phyloP scores from a whole-genome alignment of 2,113 vertebrate species.

The Prunella himalayana region DNA sequence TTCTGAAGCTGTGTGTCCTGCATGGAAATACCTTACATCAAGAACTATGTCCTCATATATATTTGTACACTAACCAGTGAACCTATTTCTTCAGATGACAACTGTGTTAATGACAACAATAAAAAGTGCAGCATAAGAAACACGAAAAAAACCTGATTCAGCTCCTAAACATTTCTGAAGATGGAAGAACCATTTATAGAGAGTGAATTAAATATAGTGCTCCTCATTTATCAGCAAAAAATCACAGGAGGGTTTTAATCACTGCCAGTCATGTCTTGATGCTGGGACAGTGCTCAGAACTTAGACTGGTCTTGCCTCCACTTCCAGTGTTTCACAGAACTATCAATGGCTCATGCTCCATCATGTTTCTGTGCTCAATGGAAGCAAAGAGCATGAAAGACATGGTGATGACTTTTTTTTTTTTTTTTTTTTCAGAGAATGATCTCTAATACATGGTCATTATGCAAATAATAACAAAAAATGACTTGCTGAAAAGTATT shows the following conservation, averaged over 20 bases:
- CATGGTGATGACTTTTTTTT: not conserved
- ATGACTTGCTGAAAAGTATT: not conserved
- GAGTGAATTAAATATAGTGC: not conserved
- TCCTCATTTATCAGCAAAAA: not conserved
- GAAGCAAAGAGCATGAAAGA: not conserved
- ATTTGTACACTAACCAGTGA: not conserved
- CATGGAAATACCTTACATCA: not conserved
- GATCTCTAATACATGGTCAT: fast-evolving
- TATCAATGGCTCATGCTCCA: not conserved
- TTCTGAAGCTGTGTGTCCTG: not conserved
- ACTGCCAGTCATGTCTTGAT: not conserved
- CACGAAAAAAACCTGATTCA: not conserved
- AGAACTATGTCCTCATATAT: not conserved
- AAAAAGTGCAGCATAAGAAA: not conserved
- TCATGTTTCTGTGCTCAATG: not conserved
- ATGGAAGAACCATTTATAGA: not conserved
- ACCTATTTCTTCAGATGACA: not conserved
- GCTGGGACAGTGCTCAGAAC: not conserved
- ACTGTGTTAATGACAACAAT: not conserved
- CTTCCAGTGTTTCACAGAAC: not conserved
- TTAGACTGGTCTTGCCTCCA: not conserved
- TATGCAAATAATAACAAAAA: not conserved
- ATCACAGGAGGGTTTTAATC: not conserved
- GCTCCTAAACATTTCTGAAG: not conserved
- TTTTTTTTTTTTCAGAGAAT: not conserved